Base-by-base conservation (phyloP, 1,140 invertebrate genomes). In the Trinorchestia longiramus region DNA sequence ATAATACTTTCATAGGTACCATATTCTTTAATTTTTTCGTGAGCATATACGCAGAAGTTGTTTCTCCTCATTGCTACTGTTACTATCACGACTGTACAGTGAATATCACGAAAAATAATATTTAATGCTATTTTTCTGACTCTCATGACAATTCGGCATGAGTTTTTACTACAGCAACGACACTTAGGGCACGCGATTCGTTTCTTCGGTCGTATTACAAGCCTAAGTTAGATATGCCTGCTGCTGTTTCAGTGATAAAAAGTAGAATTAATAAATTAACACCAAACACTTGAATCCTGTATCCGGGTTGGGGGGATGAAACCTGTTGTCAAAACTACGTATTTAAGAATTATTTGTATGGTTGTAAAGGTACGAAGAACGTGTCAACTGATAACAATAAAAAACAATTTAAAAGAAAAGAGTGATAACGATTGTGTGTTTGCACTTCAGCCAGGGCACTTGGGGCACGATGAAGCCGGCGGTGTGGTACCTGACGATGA, bases 401-500 rank as follows among this genome's bases (percentile, higher is more conserved):
- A n/a, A n/a, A 11, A 53, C 6, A 23, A 28, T 77, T 77, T 36
- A 36, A 77, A 77, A 36, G 11, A 1, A 1, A 77, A 77, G 62
- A 77, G 62, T 77, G 8, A 77, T 23, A 36, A 77, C 36, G 28
- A 77, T 36, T 19, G 1, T 15, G 62, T 77, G 62, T 77, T 53
- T 77, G 62, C 28, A 77, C 36, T 77, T 1, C 95, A 96, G 97
- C 40, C 87, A 91, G 41, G 44, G 95, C 41, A 96, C 95, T 90
- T 96, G 95, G 45, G 96, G 77, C 95, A 97, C 96, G 95, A 97
- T 97, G 97, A 97, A 97, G 97, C 97, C 97, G 28, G 97, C 97
- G 23, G 96, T 97, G 87, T 97, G 97, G 97, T 97, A 97, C 96
- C 96, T 97, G 96, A 97, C 97, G 92, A 97, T 97, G 95, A 96